phyloP scores from a whole-genome alignment of 2,797 vertebrate species.

The Netta rufina region DNA sequence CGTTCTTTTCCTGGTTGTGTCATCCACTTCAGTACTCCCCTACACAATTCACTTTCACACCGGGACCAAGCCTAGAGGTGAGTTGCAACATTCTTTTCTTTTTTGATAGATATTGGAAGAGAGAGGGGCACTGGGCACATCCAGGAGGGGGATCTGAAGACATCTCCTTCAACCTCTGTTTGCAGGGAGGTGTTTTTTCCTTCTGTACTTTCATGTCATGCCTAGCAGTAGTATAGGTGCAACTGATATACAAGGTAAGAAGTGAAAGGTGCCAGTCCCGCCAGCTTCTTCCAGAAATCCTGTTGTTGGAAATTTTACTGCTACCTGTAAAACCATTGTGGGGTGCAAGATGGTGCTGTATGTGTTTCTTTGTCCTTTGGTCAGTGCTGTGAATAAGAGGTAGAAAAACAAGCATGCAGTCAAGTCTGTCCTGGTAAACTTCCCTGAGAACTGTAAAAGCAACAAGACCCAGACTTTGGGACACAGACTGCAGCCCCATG shows the following conservation, averaged over 20 bases:
- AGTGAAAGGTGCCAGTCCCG: background rate
- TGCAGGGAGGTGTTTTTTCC: background rate
- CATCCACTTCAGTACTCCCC: background rate
- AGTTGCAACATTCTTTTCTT: background rate
- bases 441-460: background rate
- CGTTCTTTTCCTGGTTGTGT: background rate
- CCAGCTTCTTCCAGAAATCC: background rate
- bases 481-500: rapidly evolving
- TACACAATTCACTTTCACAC: rapidly evolving
- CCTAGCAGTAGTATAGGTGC: too few relatives aligned
- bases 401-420: background rate
- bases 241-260: rapidly evolving
- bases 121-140: background rate
- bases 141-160: background rate
- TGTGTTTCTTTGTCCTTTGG: background rate
- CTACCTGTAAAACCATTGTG: background rate
- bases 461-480: background rate
- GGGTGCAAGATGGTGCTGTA: background rate
- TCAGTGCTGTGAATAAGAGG: background rate
- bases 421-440: background rate
- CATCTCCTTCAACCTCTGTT: background rate
- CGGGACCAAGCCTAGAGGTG: background rate
- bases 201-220: background rate
- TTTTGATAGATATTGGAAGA: background rate
- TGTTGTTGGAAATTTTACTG: background rate